Evolutionary conservation across 2,888 invertebrate species (phyloP), one percentile per base, ranked within the genome.

Genomic region (Drosophila hamatofila): DNA sequence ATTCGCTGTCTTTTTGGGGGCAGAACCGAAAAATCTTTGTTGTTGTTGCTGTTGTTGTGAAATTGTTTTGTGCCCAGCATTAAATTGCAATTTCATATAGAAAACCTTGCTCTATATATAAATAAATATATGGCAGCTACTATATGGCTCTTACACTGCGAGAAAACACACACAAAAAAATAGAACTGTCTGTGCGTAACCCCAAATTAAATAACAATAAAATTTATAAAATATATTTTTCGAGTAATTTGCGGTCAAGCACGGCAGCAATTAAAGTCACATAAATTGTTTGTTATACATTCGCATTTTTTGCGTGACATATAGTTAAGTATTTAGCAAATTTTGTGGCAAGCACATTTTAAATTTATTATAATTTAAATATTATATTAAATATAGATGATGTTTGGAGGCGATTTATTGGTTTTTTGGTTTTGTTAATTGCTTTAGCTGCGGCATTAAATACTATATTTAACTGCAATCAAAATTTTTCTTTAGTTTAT

Each of bases 1-100:
- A 88, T 86, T 85, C 81, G 78, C 85, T 85, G 77, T 79, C 85
- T 75, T 82, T 81, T 87, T 82, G 72, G 18, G 7, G 82, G 70
- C 57, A 68, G 79, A 30, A 55, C 64, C 67, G 52, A 52, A 69
- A 69, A 76, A 69, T 58, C 49, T 54, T 63, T 69, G 55, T 56
- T 69, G 60, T 72, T 70, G 64, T 57, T 70, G 51, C 48, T 69
- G 57, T 70, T 71, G 62, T 56, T 80, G 81, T 65, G 49, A 86
- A 83, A 83, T 86, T 86, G 77, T 78, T 84, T 83, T 78, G 80
- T 68, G 57, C 72, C 52, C 48, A 69, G 66, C 74, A 81, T 79
- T 79, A 85, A 87, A 87, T 87, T 77, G 85, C 62, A 76, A 67
- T 84, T 82, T 75, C 49, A 85, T 82, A 77, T 58, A 75, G 66